Evolutionary conservation across 1,140 invertebrate genomes (phyloP), one percentile per base, ranked within the genome.

Genomic region (Nylanderia fulva): DNA sequence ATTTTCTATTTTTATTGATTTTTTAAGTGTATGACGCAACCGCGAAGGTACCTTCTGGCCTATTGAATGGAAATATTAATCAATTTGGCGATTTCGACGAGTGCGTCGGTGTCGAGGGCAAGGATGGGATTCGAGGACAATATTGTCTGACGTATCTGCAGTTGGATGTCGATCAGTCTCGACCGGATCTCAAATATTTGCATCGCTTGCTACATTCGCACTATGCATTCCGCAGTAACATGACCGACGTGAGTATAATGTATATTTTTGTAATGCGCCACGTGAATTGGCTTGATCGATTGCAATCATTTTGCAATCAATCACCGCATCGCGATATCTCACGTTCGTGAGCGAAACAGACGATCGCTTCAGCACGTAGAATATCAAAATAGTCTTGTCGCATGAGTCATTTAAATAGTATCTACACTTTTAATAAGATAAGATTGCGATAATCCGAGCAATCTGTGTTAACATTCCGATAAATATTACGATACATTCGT

Each of bases 61-160:
- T 96, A 24, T 85, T 96, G 24, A 96, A 94, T 91, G 96, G 96
- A 54, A 96, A 96, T 89, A 94, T 96, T 9, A 96, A 96, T 94
- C 96, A 96, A 72, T 93, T 95, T 7, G 96, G 96, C 11, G 96
- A 96, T 87, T 96, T 96, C 80, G 96, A 96, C 89, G 95, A 96
- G 85, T 96, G 96, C 87, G 56, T 96, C 61, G 91, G 91, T n/a
- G 90, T 94, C 18, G 86, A 93, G 42, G 93, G 91, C 83, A 91
- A 84, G 68, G 92, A 94, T 5, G 93, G 92, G 21, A 94, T 96
- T 13, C 93, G 91, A 1, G 96, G 96, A 27, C 95, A 96, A 88
- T 97, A 97, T 88, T 97, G 96, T 85, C 92, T 97, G 66, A 95
- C 95, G 15, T 96, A 95, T 88, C 91, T 96, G 24, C 95, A 96